phyloP scores from a whole-genome alignment of 2,888 invertebrate species.

The Monochamus alternatus region DNA sequence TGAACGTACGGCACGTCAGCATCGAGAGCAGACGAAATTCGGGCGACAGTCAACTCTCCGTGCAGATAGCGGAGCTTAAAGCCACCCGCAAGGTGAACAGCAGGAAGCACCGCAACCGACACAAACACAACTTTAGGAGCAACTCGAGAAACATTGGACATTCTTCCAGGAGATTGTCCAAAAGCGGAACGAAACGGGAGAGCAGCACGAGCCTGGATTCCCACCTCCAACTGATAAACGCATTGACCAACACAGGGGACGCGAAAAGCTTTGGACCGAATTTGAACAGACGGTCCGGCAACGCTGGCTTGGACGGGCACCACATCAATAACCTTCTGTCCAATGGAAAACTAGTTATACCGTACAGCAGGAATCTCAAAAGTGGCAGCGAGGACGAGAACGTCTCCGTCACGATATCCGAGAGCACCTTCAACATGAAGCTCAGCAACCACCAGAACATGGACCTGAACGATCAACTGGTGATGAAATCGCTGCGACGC shows the following conservation, averaged over 20 bases:
- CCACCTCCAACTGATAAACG: slow-evolving; percentile 80
- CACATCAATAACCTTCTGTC: slow-evolving; percentile 66
- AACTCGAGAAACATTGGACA: slow-evolving; percentile 59
- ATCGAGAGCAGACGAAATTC: slow-evolving; percentile 91
- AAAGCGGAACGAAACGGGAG: slow-evolving; percentile 65
- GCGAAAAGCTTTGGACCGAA: slow-evolving; percentile 74
- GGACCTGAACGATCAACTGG: slow-evolving; percentile 68
- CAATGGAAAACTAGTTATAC: slow-evolving; percentile 66
- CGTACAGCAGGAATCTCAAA: slow-evolving; percentile 55
- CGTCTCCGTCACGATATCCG: slow-evolving; percentile 69
- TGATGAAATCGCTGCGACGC: slow-evolving; percentile 66
- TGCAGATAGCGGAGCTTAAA: slow-evolving; percentile 88
- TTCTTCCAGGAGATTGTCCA: slow-evolving; percentile 64
- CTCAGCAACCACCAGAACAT: slow-evolving; percentile 63
- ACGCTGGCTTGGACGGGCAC: slow-evolving; percentile 72
- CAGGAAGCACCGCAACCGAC: slow-evolving; percentile 67
- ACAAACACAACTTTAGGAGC: slow-evolving; percentile 60
- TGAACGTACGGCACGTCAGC: slow-evolving; percentile 86
- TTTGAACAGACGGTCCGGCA: slow-evolving; percentile 72
- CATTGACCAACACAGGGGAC: slow-evolving; percentile 73
- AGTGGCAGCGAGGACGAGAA: slow-evolving; percentile 70
- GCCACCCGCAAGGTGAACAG: slow-evolving; percentile 77
- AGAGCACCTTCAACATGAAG: slow-evolving; percentile 65
- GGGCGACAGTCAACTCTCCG: slow-evolving; percentile 89
- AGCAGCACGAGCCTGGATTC: slow-evolving; percentile 89